phyloP scores from a whole-genome alignment of 1,140 invertebrate species.

The Micrasema longulum region DNA sequence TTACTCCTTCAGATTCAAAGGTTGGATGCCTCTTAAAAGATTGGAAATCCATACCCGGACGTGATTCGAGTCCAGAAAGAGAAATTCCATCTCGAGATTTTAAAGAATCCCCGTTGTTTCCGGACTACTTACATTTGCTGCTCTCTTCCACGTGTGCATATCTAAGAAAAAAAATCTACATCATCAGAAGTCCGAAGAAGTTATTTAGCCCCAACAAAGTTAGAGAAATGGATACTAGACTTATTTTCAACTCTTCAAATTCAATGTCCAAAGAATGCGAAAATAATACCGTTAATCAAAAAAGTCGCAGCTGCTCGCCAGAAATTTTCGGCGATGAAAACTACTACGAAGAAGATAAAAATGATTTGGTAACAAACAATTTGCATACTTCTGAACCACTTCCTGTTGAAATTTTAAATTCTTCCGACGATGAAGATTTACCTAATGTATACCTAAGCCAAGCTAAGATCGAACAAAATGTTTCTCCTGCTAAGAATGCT shows the following conservation, averaged over 20 bases:
- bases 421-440: constrained; percentile 40
- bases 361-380: not conserved
- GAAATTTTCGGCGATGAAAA: constrained; percentile 68
- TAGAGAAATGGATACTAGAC: no score
- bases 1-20: constrained; percentile 55
- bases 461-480: constrained; percentile 4
- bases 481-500: not conserved
- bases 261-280: no score
- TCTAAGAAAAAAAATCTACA: constrained; percentile 45
- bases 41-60: constrained; percentile 64
- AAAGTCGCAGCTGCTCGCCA: constrained; percentile 59
- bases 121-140: constrained; percentile 60
- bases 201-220: not conserved
- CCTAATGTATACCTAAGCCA: constrained; percentile 40
- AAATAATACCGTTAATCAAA: no score
- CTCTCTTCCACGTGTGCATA: constrained; percentile 58
- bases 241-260: no score
- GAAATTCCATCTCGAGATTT: constrained; percentile 53
- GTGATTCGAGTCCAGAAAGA: constrained; percentile 60
- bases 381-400: not conserved
- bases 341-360: constrained; percentile 40
- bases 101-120: constrained; percentile 57
- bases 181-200: constrained; percentile 13
- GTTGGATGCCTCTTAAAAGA: constrained; percentile 64
- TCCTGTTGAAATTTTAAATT: constrained; percentile 1